phyloP scores from a whole-genome alignment of 1,140 invertebrate genomes.

The Radopholus similis region DNA sequence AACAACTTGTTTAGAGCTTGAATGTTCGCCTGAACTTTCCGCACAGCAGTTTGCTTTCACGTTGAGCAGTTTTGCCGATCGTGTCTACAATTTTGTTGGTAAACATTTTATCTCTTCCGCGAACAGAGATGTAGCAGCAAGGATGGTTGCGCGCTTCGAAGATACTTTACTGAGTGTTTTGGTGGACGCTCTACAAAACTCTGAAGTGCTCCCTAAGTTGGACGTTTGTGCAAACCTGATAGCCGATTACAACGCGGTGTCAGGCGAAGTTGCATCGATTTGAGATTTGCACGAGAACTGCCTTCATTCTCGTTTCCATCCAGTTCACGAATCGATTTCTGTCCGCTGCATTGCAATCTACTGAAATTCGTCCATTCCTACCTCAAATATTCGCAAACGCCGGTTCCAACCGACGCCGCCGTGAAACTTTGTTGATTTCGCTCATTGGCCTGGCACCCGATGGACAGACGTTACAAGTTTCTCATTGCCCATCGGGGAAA shows the following conservation, averaged over 20 bases:
- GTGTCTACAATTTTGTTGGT: slow-evolving; percentile 18
- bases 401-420: neutral
- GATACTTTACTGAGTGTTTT: neutral
- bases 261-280: neutral
- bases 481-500: neutral
- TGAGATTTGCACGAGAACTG: too few relatives aligned
- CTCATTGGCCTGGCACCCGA: neutral
- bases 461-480: slow-evolving; percentile 2
- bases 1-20: too few relatives aligned
- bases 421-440: neutral
- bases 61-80: slow-evolving; percentile 5
- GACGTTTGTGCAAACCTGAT: neutral
- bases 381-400: neutral
- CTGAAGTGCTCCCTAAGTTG: neutral
- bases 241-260: neutral
- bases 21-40: too few relatives aligned
- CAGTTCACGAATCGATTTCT: slow-evolving; percentile 9
- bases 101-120: neutral
- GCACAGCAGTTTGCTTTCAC: slow-evolving; percentile 1
- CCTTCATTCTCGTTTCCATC: neutral
- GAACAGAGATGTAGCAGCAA: neutral
- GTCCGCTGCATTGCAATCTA: neutral
- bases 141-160: neutral
- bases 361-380: neutral
- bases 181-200: neutral